phyloP scores from a whole-genome alignment of 2,888 invertebrate species.

The Aelia acuminata region DNA sequence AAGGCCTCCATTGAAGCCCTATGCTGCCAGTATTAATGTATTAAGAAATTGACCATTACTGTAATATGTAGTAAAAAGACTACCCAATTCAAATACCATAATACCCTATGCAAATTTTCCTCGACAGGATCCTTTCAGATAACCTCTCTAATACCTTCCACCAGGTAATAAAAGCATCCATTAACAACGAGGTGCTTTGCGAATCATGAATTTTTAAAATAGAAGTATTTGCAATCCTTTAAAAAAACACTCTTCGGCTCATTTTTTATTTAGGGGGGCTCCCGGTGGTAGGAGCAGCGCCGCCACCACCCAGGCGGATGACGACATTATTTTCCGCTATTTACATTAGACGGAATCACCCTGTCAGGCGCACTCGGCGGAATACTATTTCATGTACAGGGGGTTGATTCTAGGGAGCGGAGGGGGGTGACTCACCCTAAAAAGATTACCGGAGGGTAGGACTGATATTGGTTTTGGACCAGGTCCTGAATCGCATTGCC shows the following conservation, averaged over 20 bases:
- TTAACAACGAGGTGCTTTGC: background rate
- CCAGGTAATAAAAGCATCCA: constrained; percentile 23
- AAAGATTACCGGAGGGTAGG: constrained; percentile 13
- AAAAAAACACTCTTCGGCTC: constrained; percentile 5
- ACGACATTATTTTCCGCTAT: constrained; percentile 45
- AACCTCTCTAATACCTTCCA: background rate
- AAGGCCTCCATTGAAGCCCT: too few relatives aligned
- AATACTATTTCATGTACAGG: constrained; percentile 38
- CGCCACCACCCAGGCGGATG: background rate
- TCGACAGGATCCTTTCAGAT: background rate
- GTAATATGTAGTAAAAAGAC: too few relatives aligned
- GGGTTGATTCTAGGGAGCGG: background rate
- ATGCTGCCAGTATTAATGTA: too few relatives aligned
- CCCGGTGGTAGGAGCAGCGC: too few relatives aligned
- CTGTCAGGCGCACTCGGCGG: constrained; percentile 46
- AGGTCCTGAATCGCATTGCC: constrained; percentile 37
- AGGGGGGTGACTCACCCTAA: constrained; percentile 30
- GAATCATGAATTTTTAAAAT: background rate
- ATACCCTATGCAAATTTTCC: background rate
- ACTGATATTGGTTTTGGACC: constrained; percentile 45
- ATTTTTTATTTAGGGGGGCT: background rate
- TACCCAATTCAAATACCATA: too few relatives aligned
- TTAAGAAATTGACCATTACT: too few relatives aligned
- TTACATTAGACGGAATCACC: constrained; percentile 40
- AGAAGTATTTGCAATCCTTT: constrained; percentile 23